These are phyloP conservation scores for Tubulanus polymorphus DNA, from an alignment of 2,888 invertebrate species.

Conservation along the genomic window DNA sequence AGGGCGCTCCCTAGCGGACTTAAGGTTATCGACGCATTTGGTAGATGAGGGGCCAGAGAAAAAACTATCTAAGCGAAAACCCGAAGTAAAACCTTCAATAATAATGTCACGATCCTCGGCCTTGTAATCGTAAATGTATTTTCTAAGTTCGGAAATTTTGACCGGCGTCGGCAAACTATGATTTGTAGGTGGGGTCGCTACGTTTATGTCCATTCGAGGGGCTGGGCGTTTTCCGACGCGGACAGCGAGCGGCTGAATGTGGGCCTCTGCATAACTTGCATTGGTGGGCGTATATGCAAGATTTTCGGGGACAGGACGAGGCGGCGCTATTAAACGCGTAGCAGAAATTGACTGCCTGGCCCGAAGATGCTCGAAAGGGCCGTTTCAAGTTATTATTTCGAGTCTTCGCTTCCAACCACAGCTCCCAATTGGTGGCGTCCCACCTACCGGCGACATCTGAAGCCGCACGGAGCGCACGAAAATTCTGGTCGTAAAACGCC, in stretches of 20 bases:
- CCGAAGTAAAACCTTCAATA: background rate
- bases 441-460: background rate
- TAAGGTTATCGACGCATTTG: no score
- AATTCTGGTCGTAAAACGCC: background rate
- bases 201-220: no score
- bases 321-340: no score
- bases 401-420: background rate
- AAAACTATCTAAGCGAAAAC: background rate
- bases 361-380: no score
- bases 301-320: no score
- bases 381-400: no score
- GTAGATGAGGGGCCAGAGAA: background rate
- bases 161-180: background rate
- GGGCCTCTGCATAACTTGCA: background rate
- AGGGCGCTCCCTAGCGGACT: background rate
- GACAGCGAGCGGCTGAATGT: background rate
- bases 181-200: no score
- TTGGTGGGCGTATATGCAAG: background rate
- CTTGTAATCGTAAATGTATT: background rate
- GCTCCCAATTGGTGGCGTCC: background rate
- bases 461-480: no score
- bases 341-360: no score
- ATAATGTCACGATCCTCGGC: background rate
- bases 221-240: no score
- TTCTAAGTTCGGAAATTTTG: background rate